Base-by-base conservation (phyloP, 2,113 vertebrate species). In the Oceanodroma tethys region DNA sequence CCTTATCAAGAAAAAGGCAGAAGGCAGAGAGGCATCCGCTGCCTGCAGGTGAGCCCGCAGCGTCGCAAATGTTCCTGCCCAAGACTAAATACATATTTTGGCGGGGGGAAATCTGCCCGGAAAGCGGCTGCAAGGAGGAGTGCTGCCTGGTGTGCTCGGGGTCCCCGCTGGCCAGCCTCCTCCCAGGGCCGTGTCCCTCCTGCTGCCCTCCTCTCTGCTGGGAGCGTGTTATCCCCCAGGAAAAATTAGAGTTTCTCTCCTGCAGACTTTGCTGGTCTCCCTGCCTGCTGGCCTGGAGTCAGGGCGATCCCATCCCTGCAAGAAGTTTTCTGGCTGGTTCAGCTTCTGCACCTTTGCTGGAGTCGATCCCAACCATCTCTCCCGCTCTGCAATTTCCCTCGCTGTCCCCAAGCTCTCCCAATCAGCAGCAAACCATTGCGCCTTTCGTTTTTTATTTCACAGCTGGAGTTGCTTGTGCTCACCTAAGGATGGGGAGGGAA, bases 91-190 rank as follows among this genome's bases (percentile, higher is more conserved):
- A 16, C 0, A 3, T 23, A 7, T 9, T 63, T 72, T 2, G 7
- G 32, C n/a, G 9, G 22, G 7, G 32, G 34, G 17, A 63, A 78
- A 40, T n/a, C 38, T 84, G 32, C 43, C n/a, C 15, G 75, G 16
- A 71, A 23, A 84, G 19, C 1, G 1, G 20, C 81, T 76, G 90
- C 16, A n/a, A 40, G 80, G 62, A 63, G 36, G 11, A 34, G 38
- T 23, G 70, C 29, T 27, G 34, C 40, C 40, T 43, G 48, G 12
- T 3, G 12, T 7, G 14, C 48, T 22, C 3, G 0, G 1, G 15
- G 25, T 55, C 26, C 26, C 36, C 0, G 0, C 0, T 2, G 25
- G 55, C 4, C 53, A 78, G 15, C 16, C 26, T 48, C 18, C 13
- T 47, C 32, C 21, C 34, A 19, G 68, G 32, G 7, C 67, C 0